A percentile compares a stretch with the other conserved stretches of the same genome.
Conservation (phyloP, 2,113 vertebrate species). For the Carlito syrichta region DNA sequence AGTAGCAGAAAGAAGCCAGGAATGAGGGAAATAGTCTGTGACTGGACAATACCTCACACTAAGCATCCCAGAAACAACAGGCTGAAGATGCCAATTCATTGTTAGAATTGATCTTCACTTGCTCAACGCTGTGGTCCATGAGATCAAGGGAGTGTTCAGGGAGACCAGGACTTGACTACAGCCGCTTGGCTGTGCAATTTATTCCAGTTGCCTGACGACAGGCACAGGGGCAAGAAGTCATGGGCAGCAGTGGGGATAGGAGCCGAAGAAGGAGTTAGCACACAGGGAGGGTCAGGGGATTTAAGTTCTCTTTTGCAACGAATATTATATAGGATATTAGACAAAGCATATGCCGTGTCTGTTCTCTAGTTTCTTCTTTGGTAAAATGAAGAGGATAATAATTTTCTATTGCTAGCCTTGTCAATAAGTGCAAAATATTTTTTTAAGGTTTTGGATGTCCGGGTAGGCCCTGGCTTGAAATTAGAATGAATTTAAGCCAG, state of each 20-base stretch:
- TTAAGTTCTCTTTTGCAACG: background rate
- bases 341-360: background rate
- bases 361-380: background rate
- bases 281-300: background rate
- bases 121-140: fast-evolving
- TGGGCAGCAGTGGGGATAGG: no score
- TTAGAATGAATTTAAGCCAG: background rate
- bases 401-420: background rate
- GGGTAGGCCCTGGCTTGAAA: background rate
- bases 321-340: background rate
- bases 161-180: background rate
- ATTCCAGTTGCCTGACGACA: background rate
- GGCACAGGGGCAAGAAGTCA: background rate
- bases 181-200: no score
- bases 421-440: background rate
- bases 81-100: background rate
- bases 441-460: background rate
- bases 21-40: no score
- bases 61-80: background rate
- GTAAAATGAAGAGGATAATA: background rate
- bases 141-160: fast-evolving
- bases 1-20: no score
- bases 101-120: background rate
- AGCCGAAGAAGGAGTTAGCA: background rate
- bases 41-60: no score